Conservation (phyloP, 2,797 vertebrate species). For the Macroramphosus scolopax region DNA sequence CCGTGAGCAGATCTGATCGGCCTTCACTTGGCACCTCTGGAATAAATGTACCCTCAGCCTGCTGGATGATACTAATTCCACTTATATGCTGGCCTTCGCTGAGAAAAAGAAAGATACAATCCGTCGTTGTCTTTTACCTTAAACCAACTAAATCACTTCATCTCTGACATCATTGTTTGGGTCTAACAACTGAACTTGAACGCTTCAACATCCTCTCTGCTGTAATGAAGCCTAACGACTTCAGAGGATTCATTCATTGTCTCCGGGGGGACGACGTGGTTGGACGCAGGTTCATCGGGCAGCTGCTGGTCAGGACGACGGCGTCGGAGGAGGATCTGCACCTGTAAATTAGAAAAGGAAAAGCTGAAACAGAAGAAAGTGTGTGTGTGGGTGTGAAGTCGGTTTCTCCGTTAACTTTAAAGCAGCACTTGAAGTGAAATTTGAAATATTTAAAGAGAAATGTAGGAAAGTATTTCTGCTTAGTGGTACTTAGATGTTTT, state of each 20-base stretch:
- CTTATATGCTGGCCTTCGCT: too few species aligned
- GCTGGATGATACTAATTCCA: too few species aligned
- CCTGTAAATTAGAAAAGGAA: too few species aligned
- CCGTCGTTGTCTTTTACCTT: too few species aligned
- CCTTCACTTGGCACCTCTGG: too few species aligned
- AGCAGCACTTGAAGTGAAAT: conserved; percentile 44
- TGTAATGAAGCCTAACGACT: conserved; percentile 39
- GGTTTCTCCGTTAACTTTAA: conserved; percentile 28
- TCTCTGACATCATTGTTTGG: conserved; percentile 11
- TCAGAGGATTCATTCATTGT: conserved; percentile 45
- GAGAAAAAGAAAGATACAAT: too few species aligned
- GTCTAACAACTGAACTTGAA: conserved; percentile 2
- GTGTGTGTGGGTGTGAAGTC: background rate
- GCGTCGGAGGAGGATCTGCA: conserved; percentile 23
- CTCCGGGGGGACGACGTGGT: conserved; percentile 29
- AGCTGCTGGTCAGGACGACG: conserved; percentile 10
- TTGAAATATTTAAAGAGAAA: conserved; percentile 58
- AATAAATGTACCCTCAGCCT: too few species aligned
- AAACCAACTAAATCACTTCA: conserved; percentile 3
- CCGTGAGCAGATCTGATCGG: too few species aligned
- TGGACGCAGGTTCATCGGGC: conserved; percentile 16
- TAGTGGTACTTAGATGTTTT: conserved; percentile 61
- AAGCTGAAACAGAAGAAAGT: conserved; percentile 1
- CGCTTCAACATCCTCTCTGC: conserved; percentile 37
- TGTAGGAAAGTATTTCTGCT: conserved; percentile 48